phyloP scores from a whole-genome alignment of 2,888 invertebrate species.

The Artemia sinica region DNA sequence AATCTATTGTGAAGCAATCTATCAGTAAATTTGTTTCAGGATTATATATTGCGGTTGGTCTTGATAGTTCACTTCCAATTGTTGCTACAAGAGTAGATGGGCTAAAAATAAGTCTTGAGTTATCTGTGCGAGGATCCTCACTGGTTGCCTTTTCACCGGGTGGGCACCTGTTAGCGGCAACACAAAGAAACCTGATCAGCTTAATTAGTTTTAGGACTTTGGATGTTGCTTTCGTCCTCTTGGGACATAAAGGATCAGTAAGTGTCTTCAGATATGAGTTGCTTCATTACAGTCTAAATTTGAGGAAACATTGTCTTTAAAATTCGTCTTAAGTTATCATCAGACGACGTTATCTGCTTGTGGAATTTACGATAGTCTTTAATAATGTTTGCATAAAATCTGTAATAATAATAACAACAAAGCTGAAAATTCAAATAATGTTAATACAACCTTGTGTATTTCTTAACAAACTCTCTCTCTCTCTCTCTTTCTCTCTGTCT shows the following conservation, averaged over 20 bases:
- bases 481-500: too few relatives aligned
- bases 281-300: too few relatives aligned
- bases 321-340: too few relatives aligned
- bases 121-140: not conserved
- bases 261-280: not conserved
- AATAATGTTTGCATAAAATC: too few relatives aligned
- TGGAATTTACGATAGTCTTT: too few relatives aligned
- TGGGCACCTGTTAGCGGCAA: not conserved
- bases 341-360: too few relatives aligned
- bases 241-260: slow-evolving; percentile 3
- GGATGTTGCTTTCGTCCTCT: not conserved
- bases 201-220: not conserved
- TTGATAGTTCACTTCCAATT: slow-evolving; percentile 6
- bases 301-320: too few relatives aligned
- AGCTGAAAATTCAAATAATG: too few relatives aligned
- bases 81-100: slow-evolving; percentile 6
- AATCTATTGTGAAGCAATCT: not conserved
- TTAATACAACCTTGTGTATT: too few relatives aligned
- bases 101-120: not conserved
- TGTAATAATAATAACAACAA: too few relatives aligned
- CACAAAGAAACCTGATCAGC: not conserved
- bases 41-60: not conserved
- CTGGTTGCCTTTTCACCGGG: not conserved
- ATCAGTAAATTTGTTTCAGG: not conserved
- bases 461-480: too few relatives aligned